Percentiles rank a stretch among this genome's conserved stretches.
Evolutionary conservation across 2,113 vertebrate species (phyloP).

Genomic region (Phyllopteryx taeniolatus): DNA sequence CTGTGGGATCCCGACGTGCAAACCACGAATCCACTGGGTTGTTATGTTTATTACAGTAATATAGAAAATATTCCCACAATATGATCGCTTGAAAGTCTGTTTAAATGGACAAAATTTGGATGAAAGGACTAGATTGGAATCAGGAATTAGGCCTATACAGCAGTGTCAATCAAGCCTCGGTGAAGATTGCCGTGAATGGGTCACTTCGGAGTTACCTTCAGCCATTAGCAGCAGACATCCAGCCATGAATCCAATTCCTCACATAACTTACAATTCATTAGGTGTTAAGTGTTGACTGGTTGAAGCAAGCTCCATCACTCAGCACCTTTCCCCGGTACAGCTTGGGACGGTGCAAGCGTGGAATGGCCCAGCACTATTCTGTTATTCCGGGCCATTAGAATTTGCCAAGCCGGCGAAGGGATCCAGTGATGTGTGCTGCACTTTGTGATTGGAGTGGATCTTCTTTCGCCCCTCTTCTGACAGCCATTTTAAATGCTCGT

Average conservation of each 20-base stretch:
- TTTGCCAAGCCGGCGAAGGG: constrained; percentile 65
- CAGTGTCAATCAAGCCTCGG: not conserved
- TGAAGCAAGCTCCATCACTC: constrained; percentile 67
- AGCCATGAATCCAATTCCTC: constrained; percentile 60
- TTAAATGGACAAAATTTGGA: not conserved
- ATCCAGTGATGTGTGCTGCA: constrained; percentile 70
- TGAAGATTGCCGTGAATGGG: not conserved
- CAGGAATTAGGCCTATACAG: not conserved
- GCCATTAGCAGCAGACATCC: not conserved
- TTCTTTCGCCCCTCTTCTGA: constrained; percentile 63
- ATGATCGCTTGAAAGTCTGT: no score
- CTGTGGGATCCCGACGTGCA: no score
- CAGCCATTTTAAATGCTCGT: constrained; percentile 74
- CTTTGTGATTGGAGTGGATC: constrained; percentile 71
- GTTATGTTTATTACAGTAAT: no score
- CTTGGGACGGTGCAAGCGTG: constrained; percentile 53
- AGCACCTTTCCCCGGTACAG: constrained; percentile 35
- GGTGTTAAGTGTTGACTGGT: constrained; percentile 75
- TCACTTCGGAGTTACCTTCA: not conserved
- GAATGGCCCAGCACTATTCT: constrained; percentile 61
- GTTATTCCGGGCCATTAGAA: constrained; percentile 73
- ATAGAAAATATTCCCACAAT: no score
- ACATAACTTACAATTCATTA: constrained; percentile 68
- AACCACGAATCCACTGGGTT: no score
- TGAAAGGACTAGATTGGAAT: not conserved